Evolutionary conservation across 2,888 invertebrate genomes (phyloP), one percentile per base, ranked within the genome.

Genomic region (Diabrotica balteata): DNA sequence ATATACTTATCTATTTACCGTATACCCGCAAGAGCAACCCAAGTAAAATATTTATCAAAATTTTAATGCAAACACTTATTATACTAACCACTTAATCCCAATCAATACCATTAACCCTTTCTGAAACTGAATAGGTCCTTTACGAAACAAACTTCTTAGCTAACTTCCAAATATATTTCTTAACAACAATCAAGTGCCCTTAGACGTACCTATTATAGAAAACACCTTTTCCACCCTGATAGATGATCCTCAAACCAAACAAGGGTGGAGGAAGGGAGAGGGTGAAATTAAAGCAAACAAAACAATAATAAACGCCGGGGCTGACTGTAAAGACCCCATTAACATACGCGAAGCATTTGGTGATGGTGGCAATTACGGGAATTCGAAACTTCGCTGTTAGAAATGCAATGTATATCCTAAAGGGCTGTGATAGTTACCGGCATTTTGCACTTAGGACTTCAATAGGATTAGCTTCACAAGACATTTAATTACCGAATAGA

Each of bases 121-220:
- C 43, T 2, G 11, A 53, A 53, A 8, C 22, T 51, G 51, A 54
- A 9, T 43, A 43, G 53, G 5, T 9, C 53, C 47, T 47, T 17
- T 17, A 17, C 17, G 17, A 1, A 17, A 17, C 17, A 47, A 47
- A 47, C 47, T 47, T 47, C 43, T 22, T 17, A 45, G 10, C 45
- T n/a, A 54, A 54, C 54, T 54, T 54, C 32, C 32, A 54, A 54
- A 54, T 54, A 54, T 43, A 54, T 57, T 45, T 32, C 55, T 45
- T 57, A 57, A 57, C 55, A 54, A 54, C 53, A 57, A 57, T 57
- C 43, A 57, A 57, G 55, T 57, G 45, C 55, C n/a, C 55, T 57
- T 45, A 45, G 55, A 57, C 11, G 45, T 44, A 57, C 55, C 55
- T 57, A 57, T 57, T 57, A 22, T 45, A 45, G 55, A 57, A 57